phyloP scores from a whole-genome alignment of 2,888 invertebrate species.

The Liposcelis brunnea region DNA sequence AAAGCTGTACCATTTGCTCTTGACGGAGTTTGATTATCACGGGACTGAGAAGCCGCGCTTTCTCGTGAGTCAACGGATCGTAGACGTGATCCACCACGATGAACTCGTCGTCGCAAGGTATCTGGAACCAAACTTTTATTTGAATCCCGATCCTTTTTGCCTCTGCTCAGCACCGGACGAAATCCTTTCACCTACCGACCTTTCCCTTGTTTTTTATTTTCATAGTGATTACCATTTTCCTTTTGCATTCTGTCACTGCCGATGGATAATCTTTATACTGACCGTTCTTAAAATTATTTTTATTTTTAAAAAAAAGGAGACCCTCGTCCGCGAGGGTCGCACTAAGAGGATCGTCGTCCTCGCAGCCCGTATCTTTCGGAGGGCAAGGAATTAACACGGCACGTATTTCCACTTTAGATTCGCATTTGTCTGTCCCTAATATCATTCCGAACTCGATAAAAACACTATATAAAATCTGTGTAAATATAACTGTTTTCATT shows the following conservation, averaged over 20 bases:
- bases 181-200: too few species aligned
- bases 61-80: slow-evolving; percentile 10
- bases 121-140: too few species aligned
- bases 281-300: too few species aligned
- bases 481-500: too few species aligned
- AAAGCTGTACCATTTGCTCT: slow-evolving; percentile 12
- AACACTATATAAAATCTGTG: too few species aligned
- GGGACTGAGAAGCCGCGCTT: slow-evolving; percentile 11
- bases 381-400: neutral
- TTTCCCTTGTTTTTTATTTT: slow-evolving; percentile 21
- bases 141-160: too few species aligned
- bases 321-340: slow-evolving; percentile 17
- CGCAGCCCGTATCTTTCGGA: slow-evolving; percentile 11
- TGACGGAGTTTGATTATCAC: slow-evolving; percentile 11
- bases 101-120: slow-evolving; percentile 25
- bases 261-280: slow-evolving; percentile 12
- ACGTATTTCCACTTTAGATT: too few species aligned
- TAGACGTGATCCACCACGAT: slow-evolving; percentile 21
- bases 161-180: too few species aligned
- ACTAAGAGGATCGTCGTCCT: slow-evolving; percentile 16
- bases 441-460: too few species aligned
- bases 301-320: slow-evolving; percentile 17
- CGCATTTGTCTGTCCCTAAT: too few species aligned
- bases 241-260: slow-evolving; percentile 17
- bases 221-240: slow-evolving; percentile 20